Conservation (phyloP, 2,113 vertebrate species). For the Macrotis lagotis region DNA sequence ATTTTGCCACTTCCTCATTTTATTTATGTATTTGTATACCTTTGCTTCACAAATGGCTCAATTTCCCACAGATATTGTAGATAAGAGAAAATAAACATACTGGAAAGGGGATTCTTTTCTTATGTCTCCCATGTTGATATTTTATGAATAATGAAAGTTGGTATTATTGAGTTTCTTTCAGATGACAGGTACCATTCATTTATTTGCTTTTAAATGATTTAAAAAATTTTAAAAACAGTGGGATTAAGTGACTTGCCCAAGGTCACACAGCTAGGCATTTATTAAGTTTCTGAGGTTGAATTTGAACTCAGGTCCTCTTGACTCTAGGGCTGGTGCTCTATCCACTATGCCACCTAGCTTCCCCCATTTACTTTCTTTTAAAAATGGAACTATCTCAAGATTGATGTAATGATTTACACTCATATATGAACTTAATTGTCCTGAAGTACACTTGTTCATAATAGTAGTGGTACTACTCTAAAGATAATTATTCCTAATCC, state of each 20-base stretch:
- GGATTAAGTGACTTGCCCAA: too few species aligned
- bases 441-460: neutral
- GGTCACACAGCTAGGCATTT: too few species aligned
- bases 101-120: neutral
- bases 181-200: neutral
- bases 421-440: neutral
- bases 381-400: neutral
- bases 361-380: neutral
- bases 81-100: neutral
- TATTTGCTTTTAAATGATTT: neutral
- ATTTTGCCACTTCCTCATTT: neutral
- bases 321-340: too few species aligned
- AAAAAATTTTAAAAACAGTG: too few species aligned
- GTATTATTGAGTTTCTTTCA: neutral
- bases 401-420: neutral
- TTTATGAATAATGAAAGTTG: neutral
- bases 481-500: neutral
- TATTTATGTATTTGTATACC: neutral
- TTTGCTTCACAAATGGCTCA: neutral
- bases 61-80: neutral
- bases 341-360: too few species aligned
- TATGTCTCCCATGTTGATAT: neutral
- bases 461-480: neutral
- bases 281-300: too few species aligned
- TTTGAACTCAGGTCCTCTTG: too few species aligned